These are phyloP conservation scores for Boulengeromyrus knoepffleri DNA, from an alignment of 2,113 vertebrate genomes.

Conservation along the genomic window DNA sequence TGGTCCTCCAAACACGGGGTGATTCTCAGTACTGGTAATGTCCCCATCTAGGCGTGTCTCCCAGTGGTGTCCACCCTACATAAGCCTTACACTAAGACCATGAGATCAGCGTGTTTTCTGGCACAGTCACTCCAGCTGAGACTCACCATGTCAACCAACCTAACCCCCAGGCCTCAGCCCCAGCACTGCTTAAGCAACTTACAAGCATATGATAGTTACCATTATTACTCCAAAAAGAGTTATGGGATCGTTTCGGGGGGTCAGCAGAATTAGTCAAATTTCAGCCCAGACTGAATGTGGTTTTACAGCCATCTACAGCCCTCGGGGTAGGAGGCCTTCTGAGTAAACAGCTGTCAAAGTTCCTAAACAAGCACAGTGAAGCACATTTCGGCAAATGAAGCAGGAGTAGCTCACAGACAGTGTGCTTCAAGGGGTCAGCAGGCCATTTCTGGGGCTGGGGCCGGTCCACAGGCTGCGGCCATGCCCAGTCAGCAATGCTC, in stretches of 20 bases:
- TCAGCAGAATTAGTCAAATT: background rate
- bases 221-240: background rate
- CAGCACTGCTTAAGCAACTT: background rate
- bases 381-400: background rate
- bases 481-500: background rate
- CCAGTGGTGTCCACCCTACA: background rate
- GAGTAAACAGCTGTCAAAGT: background rate
- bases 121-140: background rate
- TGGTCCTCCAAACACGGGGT: background rate
- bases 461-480: background rate
- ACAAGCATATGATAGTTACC: background rate
- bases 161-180: background rate
- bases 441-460: background rate
- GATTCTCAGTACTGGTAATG: background rate
- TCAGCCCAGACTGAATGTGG: background rate
- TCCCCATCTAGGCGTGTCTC: background rate
- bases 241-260: background rate
- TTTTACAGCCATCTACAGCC: background rate
- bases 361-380: background rate
- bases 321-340: background rate
- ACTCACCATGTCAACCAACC: background rate
- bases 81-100: background rate
- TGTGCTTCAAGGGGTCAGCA: background rate
- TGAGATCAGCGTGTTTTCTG: background rate
- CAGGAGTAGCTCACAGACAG: background rate